Percentiles rank a stretch among this genome's conserved stretches.
phyloP scores from a whole-genome alignment of 1,140 invertebrate genomes.

The Proctacanthus coquilletti region DNA sequence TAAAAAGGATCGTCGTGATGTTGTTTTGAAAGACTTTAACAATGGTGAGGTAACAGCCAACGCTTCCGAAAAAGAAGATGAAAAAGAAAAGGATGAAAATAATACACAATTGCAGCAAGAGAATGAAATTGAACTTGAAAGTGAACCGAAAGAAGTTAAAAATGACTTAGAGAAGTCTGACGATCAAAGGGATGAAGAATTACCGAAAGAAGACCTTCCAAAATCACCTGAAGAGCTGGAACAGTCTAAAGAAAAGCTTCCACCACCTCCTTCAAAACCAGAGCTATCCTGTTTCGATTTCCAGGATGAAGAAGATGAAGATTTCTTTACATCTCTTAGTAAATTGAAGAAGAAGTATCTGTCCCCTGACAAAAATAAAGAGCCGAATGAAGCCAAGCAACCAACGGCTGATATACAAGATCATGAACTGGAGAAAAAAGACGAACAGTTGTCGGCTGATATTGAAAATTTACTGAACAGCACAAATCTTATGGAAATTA shows the following conservation, averaged over 20 bases:
- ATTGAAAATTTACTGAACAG: slow-evolving; percentile 8
- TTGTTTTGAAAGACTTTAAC: slow-evolving; percentile 14
- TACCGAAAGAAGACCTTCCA: slow-evolving; percentile 23
- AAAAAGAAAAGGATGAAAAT: no score
- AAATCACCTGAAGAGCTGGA: no score
- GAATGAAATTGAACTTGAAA: slow-evolving; percentile 1
- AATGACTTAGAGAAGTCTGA: no score
- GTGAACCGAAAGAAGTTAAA: slow-evolving; percentile 9
- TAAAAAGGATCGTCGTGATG: slow-evolving; percentile 25
- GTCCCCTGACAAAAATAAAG: slow-evolving; percentile 7
- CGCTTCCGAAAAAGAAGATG: background rate
- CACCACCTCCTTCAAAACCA: background rate
- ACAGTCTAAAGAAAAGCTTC: slow-evolving; percentile 17
- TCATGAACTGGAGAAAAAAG: slow-evolving; percentile 8
- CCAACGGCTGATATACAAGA: slow-evolving; percentile 3
- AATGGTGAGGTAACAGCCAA: background rate
- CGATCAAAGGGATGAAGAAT: slow-evolving; percentile 22
- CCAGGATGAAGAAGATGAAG: slow-evolving; percentile 35
- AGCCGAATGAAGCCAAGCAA: slow-evolving; percentile 1
- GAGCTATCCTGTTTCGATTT: slow-evolving; percentile 38
- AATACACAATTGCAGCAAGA: slow-evolving; percentile 1
- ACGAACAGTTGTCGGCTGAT: slow-evolving; percentile 8
- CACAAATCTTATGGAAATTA: no score
- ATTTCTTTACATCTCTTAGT: slow-evolving; percentile 5
- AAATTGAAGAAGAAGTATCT: slow-evolving; percentile 11